phyloP scores from a whole-genome alignment of 37 sponge, comb jelly and placozoan genomes.

The Crambe crambe region DNA sequence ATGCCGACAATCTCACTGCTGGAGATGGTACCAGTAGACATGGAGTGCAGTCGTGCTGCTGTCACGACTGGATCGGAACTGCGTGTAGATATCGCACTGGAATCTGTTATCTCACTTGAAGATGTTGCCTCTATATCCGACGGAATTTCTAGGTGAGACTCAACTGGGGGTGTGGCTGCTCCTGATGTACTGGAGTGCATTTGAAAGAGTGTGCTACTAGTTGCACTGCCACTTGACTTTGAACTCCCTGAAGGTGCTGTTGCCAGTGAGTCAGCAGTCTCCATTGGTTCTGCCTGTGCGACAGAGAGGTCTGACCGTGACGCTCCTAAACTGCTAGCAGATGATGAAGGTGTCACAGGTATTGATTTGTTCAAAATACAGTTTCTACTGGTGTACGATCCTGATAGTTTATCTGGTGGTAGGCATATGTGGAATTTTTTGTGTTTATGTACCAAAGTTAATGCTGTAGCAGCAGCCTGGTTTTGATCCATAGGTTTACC shows the following conservation, averaged over 20 bases:
- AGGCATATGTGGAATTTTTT: constrained; percentile 26
- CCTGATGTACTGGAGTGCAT: constrained; percentile 1
- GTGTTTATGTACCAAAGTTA: constrained; percentile 17
- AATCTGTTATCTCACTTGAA: neutral
- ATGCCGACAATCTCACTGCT: constrained; percentile 4
- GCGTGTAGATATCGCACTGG: neutral
- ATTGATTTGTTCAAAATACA: neutral
- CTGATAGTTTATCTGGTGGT: neutral
- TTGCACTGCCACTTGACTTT: neutral
- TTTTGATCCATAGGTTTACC: constrained; percentile 44
- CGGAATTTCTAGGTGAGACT: neutral
- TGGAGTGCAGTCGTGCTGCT: neutral
- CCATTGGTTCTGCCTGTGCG: constrained; percentile 17
- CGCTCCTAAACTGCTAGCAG: neutral
- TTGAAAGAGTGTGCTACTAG: constrained; percentile 15
- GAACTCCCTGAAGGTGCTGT: neutral
- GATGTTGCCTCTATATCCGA: neutral
- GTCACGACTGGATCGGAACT: neutral
- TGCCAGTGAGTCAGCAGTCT: constrained; percentile 6
- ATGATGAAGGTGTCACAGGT: neutral
- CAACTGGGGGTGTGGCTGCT: neutral
- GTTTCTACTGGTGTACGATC: neutral
- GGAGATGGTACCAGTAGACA: neutral
- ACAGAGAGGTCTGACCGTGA: neutral
- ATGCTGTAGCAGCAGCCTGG: constrained; percentile 72